Evolutionary conservation across 2,797 vertebrate species (phyloP).

Genomic region (Melopsittacus undulatus): DNA sequence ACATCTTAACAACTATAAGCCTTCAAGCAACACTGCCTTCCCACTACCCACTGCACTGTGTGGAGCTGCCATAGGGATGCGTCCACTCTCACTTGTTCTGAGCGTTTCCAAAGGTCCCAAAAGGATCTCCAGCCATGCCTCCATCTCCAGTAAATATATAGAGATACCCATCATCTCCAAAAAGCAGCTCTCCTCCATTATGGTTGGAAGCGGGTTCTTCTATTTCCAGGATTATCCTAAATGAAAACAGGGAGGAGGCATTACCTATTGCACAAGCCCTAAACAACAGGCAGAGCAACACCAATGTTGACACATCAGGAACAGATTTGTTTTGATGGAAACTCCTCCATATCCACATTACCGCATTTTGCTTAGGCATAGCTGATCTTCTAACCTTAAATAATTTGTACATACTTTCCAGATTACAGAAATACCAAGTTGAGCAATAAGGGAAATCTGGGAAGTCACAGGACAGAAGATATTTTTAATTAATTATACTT

Average conservation of each 20-base stretch:
- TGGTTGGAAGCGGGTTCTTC: conserved; percentile 96
- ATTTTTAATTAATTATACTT: not conserved
- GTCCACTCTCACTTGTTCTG: conserved; percentile 89
- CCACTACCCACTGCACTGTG: accelerated
- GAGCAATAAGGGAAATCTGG: not conserved
- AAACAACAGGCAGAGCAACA: not conserved
- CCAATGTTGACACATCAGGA: not conserved
- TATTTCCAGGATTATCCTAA: conserved; percentile 92
- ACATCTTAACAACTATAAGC: not conserved
- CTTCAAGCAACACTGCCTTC: not conserved
- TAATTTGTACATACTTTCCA: not conserved
- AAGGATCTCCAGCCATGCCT: conserved; percentile 97
- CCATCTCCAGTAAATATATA: conserved; percentile 97
- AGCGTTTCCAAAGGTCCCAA: conserved; percentile 91
- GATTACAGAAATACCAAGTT: not conserved
- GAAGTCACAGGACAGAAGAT: not conserved
- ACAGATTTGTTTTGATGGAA: not conserved
- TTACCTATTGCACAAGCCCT: not conserved
- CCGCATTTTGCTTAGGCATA: not conserved
- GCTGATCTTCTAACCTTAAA: not conserved
- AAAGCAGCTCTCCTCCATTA: conserved; percentile 93
- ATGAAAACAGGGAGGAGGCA: not conserved
- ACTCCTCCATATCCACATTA: not conserved
- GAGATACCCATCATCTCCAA: conserved; percentile 90
- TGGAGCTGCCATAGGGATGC: not conserved